These are phyloP conservation scores for Altica lythri DNA, from an alignment of 2,888 invertebrate species.

Conservation along the genomic window DNA sequence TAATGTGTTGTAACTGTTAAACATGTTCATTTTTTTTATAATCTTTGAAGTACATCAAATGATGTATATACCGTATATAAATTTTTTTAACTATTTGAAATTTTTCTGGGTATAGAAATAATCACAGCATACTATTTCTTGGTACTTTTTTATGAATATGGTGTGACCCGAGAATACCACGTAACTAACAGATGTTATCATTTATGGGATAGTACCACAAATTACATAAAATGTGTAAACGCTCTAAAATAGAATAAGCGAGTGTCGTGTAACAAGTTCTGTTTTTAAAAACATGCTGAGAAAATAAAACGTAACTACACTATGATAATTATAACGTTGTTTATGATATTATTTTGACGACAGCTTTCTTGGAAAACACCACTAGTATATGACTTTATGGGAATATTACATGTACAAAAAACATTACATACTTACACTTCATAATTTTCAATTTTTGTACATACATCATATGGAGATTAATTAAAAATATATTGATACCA, in stretches of 20 bases:
- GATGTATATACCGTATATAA: slow-evolving; percentile 16
- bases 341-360: slow-evolving; percentile 40
- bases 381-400: slow-evolving; percentile 38
- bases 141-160: slow-evolving; percentile 29
- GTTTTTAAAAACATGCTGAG: slow-evolving; percentile 38
- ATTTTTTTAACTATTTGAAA: slow-evolving; percentile 16
- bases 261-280: slow-evolving; percentile 44
- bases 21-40: too few relatives aligned
- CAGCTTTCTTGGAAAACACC: slow-evolving; percentile 36
- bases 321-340: slow-evolving; percentile 39
- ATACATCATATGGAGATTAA: too few relatives aligned
- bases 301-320: slow-evolving; percentile 42
- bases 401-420: slow-evolving; percentile 24
- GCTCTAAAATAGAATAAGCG: slow-evolving; percentile 39
- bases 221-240: slow-evolving; percentile 40
- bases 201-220: slow-evolving; percentile 39
- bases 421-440: slow-evolving; percentile 17
- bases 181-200: slow-evolving; percentile 42
- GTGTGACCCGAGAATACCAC: too few relatives aligned
- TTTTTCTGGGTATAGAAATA: slow-evolving; percentile 18
- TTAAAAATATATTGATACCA: too few relatives aligned
- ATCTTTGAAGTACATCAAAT: slow-evolving; percentile 9
- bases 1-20: too few relatives aligned
- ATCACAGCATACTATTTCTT: slow-evolving; percentile 24
- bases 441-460: slow-evolving; percentile 17